These are phyloP conservation scores for Nezara viridula DNA, from an alignment of 2,888 invertebrate genomes.

Conservation along the genomic window DNA sequence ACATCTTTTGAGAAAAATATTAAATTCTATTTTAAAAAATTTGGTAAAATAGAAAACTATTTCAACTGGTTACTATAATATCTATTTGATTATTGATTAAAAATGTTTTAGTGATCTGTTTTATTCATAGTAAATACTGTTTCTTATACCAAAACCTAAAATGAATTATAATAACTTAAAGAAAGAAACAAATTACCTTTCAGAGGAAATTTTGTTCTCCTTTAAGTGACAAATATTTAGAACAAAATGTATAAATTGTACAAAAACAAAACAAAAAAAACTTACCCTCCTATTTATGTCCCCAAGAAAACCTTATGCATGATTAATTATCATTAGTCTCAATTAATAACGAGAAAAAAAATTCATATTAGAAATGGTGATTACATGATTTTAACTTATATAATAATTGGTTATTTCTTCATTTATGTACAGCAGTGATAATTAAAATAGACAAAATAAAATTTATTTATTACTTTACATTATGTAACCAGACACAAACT, in stretches of 20 bases:
- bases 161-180: not conserved
- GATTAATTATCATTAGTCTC: not conserved
- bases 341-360: not conserved
- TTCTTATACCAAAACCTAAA: not conserved
- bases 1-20: not conserved
- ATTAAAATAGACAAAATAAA: conserved; percentile 47
- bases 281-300: not conserved
- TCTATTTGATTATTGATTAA: not conserved
- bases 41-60: not conserved
- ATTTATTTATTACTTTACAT: conserved; percentile 39
- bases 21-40: not conserved
- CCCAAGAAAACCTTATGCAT: not conserved
- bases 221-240: not conserved
- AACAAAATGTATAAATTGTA: not conserved
- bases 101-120: not conserved
- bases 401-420: not conserved
- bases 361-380: not conserved
- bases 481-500: conserved; percentile 33
- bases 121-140: conserved; percentile 22
- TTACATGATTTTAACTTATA: not conserved
- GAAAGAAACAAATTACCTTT: not conserved
- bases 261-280: not conserved
- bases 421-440: conserved; percentile 26
- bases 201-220: not conserved
- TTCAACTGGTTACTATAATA: not conserved